Evolutionary conservation across 2,797 vertebrate species (phyloP).

Genomic region (Champsocephalus esox): DNA sequence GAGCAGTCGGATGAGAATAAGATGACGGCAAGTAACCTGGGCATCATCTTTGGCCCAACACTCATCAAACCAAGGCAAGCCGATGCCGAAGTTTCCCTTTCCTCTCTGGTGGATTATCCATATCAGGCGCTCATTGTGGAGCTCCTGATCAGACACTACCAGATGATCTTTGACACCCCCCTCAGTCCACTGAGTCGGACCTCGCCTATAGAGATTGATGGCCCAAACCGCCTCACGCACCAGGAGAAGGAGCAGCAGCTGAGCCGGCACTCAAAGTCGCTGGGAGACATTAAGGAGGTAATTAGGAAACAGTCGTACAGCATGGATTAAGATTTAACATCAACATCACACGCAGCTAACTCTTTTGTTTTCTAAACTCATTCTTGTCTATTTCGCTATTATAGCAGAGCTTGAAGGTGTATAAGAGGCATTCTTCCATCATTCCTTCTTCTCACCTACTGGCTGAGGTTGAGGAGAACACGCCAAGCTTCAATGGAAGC

Average conservation of each 20-base stretch:
- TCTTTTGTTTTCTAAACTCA: conserved; percentile 5
- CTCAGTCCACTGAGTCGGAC: conserved; percentile 69
- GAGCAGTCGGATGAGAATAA: conserved; percentile 95
- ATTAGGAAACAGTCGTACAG: conserved; percentile 47
- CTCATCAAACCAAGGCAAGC: conserved; percentile 92
- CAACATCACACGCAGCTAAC: too few species aligned
- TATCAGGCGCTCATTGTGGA: conserved; percentile 94
- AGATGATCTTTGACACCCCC: conserved; percentile 91
- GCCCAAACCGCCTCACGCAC: conserved; percentile 55
- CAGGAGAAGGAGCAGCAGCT: conserved; percentile 87
- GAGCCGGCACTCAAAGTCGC: conserved; percentile 85
- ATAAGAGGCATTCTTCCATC: conserved; percentile 88
- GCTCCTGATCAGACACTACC: conserved; percentile 91
- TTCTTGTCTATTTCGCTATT: conserved; percentile 43
- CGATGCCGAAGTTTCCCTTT: conserved; percentile 92
- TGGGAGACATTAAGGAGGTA: conserved; percentile 92
- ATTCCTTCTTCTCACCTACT: conserved; percentile 83
- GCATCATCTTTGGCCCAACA: conserved; percentile 96
- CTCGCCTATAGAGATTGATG: conserved; percentile 63
- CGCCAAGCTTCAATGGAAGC: conserved; percentile 70
- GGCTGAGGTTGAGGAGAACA: conserved; percentile 85
- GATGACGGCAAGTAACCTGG: conserved; percentile 96
- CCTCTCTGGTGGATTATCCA: conserved; percentile 95
- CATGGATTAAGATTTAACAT: background rate
- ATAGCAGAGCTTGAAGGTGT: conserved; percentile 85